Percentiles rank a stretch among this genome's conserved stretches.
Conservation (phyloP, 2,113 vertebrate species). For the Oryzias curvinotus region DNA sequence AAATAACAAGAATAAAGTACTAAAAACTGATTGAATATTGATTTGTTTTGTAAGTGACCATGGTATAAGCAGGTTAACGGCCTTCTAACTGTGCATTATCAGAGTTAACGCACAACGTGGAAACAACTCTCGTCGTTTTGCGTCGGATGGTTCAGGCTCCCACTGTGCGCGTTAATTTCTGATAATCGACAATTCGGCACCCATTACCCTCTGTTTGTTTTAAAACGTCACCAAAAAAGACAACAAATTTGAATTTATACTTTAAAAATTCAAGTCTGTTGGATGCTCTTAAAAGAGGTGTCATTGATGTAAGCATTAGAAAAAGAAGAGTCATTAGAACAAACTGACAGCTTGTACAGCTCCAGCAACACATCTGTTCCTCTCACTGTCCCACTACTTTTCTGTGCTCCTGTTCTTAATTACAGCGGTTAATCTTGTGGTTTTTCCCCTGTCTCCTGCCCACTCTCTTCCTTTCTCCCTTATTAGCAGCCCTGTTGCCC, state of each 20-base stretch:
- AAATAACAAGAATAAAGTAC: too few relatives aligned
- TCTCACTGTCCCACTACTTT: constrained; percentile 42
- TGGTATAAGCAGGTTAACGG: too few relatives aligned
- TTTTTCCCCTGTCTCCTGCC: constrained; percentile 51
- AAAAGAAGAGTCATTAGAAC: constrained; percentile 39
- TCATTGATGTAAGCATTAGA: constrained; percentile 25
- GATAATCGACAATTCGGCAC: too few relatives aligned
- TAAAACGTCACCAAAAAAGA: constrained; percentile 3
- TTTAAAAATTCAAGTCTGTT: constrained; percentile 26
- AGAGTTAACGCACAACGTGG: too few relatives aligned
- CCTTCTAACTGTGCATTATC: too few relatives aligned
- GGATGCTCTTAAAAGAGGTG: constrained; percentile 12
- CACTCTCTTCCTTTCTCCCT: constrained; percentile 56
- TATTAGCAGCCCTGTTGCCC: constrained; percentile 68
- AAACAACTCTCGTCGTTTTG: too few relatives aligned
- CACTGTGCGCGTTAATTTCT: too few relatives aligned
- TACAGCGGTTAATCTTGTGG: constrained; percentile 75
- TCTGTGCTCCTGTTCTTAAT: constrained; percentile 59
- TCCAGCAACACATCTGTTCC: constrained; percentile 35
- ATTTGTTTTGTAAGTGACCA: too few relatives aligned
- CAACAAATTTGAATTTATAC: neutral
- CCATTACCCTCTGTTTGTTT: neutral
- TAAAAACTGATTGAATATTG: too few relatives aligned
- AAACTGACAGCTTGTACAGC: constrained; percentile 46
- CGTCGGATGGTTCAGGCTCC: too few relatives aligned